phyloP scores from a whole-genome alignment of 1,140 invertebrate genomes.

The Andricus grossulariae region DNA sequence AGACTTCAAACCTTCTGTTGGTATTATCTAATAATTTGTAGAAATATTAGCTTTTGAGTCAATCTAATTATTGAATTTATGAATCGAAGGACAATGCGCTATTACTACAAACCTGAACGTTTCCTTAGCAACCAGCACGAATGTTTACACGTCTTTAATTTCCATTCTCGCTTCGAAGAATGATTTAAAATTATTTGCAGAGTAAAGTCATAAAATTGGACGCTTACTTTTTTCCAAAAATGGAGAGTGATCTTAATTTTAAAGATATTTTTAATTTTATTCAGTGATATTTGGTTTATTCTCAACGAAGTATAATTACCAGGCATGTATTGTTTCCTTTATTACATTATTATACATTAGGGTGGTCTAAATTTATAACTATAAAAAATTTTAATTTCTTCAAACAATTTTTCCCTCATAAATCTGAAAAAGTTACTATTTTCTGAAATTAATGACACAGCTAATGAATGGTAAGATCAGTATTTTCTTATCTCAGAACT shows the following conservation, averaged over 20 bases:
- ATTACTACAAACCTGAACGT: background rate
- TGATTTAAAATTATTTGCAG: background rate
- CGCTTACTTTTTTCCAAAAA: background rate
- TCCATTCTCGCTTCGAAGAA: background rate
- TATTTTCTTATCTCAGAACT: too few relatives aligned
- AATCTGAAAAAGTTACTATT: too few relatives aligned
- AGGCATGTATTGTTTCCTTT: background rate
- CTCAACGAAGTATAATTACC: background rate
- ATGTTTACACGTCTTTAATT: background rate
- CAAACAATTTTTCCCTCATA: too few relatives aligned
- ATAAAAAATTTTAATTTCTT: too few relatives aligned
- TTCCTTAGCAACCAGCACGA: conserved; percentile 6
- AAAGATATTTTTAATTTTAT: conserved; percentile 2
- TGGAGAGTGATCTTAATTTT: too few relatives aligned
- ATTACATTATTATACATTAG: background rate
- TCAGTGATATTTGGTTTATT: background rate
- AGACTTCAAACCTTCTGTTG: too few relatives aligned
- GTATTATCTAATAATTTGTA: too few relatives aligned
- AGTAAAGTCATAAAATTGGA: conserved; percentile 11
- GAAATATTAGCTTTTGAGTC: too few relatives aligned
- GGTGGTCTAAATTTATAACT: too few relatives aligned
- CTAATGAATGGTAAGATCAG: too few relatives aligned
- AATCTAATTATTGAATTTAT: conserved; percentile 25
- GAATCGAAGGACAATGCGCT: conserved; percentile 6
- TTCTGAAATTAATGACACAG: too few relatives aligned